phyloP scores from a whole-genome alignment of 2,888 invertebrate genomes.

The Bhutanitis thaidina region DNA sequence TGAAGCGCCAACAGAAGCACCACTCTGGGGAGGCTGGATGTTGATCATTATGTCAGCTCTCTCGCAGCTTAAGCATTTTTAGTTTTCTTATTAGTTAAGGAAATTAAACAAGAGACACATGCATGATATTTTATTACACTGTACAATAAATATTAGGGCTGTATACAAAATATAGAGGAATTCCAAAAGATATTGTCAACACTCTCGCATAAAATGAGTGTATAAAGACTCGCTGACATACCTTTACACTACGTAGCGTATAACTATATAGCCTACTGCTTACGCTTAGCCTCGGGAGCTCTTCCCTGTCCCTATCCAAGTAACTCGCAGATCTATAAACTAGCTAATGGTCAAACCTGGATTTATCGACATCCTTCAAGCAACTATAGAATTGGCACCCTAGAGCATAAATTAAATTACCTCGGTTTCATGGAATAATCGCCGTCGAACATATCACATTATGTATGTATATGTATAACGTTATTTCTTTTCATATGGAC shows the following conservation, averaged over 20 bases:
- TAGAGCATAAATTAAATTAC: conserved; percentile 11
- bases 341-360: no score
- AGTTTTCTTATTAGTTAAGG: no score
- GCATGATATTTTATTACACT: conserved; percentile 79
- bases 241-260: conserved; percentile 56
- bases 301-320: conserved; percentile 7
- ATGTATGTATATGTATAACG: no score
- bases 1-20: no score
- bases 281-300: conserved; percentile 21
- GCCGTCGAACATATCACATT: not conserved
- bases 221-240: conserved; percentile 58
- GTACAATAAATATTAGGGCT: conserved; percentile 78
- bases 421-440: conserved; percentile 18
- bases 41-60: no score
- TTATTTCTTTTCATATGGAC: not conserved
- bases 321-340: conserved; percentile 30
- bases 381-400: conserved; percentile 13
- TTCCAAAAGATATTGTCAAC: conserved; percentile 78
- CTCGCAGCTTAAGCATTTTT: no score
- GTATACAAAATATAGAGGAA: conserved; percentile 78
- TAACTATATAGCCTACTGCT: conserved; percentile 28
- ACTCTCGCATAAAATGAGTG: conserved; percentile 68
- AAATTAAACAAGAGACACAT: conserved; percentile 54
- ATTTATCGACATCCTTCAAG: conserved; percentile 8
- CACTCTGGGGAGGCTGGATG: no score